Conservation (phyloP, 1,140 invertebrate genomes). For the Ceratitis capitata region DNA sequence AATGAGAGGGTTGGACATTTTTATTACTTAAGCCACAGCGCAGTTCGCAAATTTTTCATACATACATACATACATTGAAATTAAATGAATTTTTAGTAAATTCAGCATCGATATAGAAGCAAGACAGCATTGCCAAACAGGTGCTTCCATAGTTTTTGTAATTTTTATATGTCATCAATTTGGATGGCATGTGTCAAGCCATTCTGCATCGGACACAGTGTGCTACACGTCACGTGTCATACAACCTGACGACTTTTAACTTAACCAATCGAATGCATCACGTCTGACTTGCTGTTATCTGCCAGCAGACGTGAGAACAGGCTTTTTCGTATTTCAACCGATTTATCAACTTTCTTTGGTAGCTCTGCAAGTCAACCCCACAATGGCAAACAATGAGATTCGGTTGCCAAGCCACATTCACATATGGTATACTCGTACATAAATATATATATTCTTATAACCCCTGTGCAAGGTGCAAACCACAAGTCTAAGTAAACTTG, state of each 20-base stretch:
- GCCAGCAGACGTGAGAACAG: neutral
- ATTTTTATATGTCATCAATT: too few relatives aligned
- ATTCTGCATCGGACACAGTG: neutral
- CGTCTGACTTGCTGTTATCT: neutral
- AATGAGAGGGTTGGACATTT: too few relatives aligned
- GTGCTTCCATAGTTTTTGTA: too few relatives aligned
- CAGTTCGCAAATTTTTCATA: too few relatives aligned
- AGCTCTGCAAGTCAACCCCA: neutral
- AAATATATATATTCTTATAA: neutral
- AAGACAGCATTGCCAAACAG: too few relatives aligned
- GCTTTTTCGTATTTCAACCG: neutral
- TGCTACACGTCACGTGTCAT: neutral
- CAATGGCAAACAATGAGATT: neutral
- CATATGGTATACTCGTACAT: too few relatives aligned
- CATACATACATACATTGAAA: too few relatives aligned
- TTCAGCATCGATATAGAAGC: too few relatives aligned
- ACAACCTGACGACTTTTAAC: neutral
- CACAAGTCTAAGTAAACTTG: neutral
- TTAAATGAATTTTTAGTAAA: too few relatives aligned
- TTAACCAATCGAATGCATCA: constrained; percentile 1
- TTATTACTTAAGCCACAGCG: too few relatives aligned
- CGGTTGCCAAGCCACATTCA: neutral
- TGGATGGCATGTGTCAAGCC: too few relatives aligned
- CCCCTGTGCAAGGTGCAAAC: neutral
- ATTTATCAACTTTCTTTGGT: neutral